These are phyloP conservation scores for Syrista parreyssii DNA, from an alignment of 2,888 invertebrate species.

Conservation along the genomic window DNA sequence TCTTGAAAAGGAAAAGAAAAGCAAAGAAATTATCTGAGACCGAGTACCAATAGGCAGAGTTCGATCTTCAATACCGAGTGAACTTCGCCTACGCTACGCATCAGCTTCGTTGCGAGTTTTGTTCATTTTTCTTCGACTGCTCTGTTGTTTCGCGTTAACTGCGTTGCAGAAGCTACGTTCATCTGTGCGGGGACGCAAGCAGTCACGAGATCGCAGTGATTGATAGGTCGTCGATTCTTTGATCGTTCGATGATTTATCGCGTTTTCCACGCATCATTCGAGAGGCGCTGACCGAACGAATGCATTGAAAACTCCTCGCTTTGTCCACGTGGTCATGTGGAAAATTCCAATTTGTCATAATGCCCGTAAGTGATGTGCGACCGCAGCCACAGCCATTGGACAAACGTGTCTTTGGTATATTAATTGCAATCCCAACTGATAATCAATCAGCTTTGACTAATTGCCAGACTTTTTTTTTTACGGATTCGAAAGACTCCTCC, in stretches of 20 bases:
- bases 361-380: not conserved
- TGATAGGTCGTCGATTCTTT: not conserved
- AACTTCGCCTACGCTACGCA: no score
- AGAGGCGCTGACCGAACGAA: not conserved
- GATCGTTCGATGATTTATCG: not conserved
- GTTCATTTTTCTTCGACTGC: no score
- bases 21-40: no score
- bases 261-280: not conserved
- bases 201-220: not conserved
- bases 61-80: no score
- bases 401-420: constrained; percentile 1
- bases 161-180: no score
- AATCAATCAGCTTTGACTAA: constrained; percentile 12
- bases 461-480: constrained; percentile 4
- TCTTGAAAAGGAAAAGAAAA: no score
- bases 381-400: not conserved
- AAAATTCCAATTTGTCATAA: constrained; percentile 6
- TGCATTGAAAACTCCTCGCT: not conserved
- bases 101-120: no score
- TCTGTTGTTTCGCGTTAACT: no score
- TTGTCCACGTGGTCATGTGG: not conserved
- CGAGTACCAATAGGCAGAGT: no score
- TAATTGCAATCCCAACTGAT: constrained; percentile 1
- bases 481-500: not conserved
- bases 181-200: no score